These are phyloP conservation scores for Drosophila histrio DNA, from an alignment of 2,888 invertebrate genomes.

Conservation along the genomic window DNA sequence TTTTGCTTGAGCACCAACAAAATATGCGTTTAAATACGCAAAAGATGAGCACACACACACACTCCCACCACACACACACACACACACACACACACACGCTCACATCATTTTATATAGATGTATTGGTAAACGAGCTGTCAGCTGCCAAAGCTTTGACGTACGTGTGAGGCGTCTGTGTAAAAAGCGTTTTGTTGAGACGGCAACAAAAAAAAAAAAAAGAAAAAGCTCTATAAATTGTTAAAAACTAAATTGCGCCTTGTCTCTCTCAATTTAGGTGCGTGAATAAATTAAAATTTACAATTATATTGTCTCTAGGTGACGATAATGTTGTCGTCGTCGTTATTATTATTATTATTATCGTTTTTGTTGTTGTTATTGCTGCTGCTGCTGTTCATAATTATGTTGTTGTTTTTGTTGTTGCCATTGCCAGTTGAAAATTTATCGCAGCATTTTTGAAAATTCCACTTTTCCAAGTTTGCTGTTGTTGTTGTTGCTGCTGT, in stretches of 20 bases:
- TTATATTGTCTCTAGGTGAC: constrained; percentile 78
- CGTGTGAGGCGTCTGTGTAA: constrained; percentile 2
- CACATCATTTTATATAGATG: constrained; percentile 6
- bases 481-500: constrained; percentile 4
- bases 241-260: constrained; percentile 25
- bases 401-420: constrained; percentile 55
- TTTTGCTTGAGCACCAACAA: constrained; percentile 22
- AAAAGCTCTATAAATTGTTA: background rate
- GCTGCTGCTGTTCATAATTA: constrained; percentile 58
- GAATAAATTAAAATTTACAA: constrained; percentile 72
- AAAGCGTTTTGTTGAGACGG: background rate
- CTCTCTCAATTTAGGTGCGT: constrained; percentile 46
- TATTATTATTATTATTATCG: constrained; percentile 26
- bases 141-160: background rate
- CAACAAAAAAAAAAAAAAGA: background rate
- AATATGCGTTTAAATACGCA: constrained; percentile 17
- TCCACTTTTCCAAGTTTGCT: constrained; percentile 70
- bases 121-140: background rate
- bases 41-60: background rate
- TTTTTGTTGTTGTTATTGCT: constrained; percentile 31
- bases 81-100: background rate
- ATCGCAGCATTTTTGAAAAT: constrained; percentile 66
- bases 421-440: constrained; percentile 42
- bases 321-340: constrained; percentile 71
- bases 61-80: background rate